Evolutionary conservation across 2,797 vertebrate species (phyloP), one percentile per base, ranked within the genome.

Genomic region (Morus bassanus): DNA sequence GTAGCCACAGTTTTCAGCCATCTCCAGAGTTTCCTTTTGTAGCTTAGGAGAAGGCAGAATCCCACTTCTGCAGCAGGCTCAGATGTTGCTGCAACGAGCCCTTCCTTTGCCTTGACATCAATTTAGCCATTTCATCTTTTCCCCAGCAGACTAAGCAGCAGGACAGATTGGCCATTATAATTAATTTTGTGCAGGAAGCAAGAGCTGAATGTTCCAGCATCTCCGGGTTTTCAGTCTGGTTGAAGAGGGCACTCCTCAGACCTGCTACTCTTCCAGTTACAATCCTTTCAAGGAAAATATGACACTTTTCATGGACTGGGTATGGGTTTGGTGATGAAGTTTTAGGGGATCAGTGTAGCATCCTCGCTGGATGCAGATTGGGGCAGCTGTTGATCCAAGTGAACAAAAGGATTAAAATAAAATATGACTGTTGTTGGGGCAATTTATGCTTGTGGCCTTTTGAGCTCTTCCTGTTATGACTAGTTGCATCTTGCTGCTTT

Each of bases 101-200:
- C 43, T 81, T 91, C 54, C 43, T 87, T 89, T 78, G 84, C 93
- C 2, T 15, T 72, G 41, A 19, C 88, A 92, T 50, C 95, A 81
- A 18, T 95, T 93, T 64, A 89, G 93, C 64, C 63, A n/a, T 95
- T 95, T 92, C 50, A 78, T 92, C 85, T 90, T 91, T 72, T 75
- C 84, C 61, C 50, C 82, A 63, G 76, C 73, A 89, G 85, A 93
- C 46, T 43, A 31, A 94, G 84, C 94, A 88, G 94, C 92, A 94
- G 81, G 91, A 85, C 78, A 89, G 82, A 72, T 95, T 95, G 78
- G 61, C 64, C 1, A 0, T 85, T 93, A n/a, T 65, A 85, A 95
- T 95, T 91, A 92, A 87, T 96, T 89, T 74, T 2, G 31, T 72
- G 68, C 86, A 75, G 75, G 64, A 91, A 89, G 60, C 60, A 68